phyloP scores from a whole-genome alignment of 1,140 invertebrate genomes.

The Atta cephalotes region DNA sequence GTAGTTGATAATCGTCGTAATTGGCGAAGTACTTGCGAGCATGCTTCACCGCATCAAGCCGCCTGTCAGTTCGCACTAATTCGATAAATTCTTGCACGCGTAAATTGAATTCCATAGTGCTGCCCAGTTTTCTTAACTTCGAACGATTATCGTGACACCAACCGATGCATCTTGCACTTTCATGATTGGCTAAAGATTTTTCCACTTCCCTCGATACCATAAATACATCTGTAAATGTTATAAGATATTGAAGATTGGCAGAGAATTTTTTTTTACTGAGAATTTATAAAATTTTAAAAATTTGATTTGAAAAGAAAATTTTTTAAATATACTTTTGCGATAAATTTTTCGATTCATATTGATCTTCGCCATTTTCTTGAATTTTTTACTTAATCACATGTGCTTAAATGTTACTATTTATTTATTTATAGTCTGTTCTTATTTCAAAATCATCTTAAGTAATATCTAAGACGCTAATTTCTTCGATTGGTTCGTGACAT shows the following conservation, averaged over 20 bases:
- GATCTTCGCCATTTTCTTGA: neutral
- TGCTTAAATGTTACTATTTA: too few species aligned
- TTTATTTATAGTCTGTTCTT: too few species aligned
- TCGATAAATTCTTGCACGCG: slow-evolving; percentile 98
- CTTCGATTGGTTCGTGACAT: too few species aligned
- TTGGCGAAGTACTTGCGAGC: slow-evolving; percentile 96
- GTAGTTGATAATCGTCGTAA: slow-evolving; percentile 94
- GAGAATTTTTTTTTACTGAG: neutral
- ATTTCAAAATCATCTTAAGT: too few species aligned
- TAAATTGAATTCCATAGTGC: slow-evolving; percentile 96
- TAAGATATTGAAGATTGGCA: neutral
- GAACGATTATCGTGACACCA: slow-evolving; percentile 99
- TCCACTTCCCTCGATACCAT: slow-evolving; percentile 96
- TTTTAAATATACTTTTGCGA: neutral
- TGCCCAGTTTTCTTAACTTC: slow-evolving; percentile 96
- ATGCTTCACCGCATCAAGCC: slow-evolving; percentile 97
- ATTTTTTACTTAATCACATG: too few species aligned
- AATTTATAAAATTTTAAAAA: slow-evolving; percentile 15
- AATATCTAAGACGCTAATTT: too few species aligned
- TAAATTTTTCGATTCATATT: neutral
- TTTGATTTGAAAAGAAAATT: neutral
- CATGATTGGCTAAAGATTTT: slow-evolving; percentile 91
- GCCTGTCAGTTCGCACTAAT: slow-evolving; percentile 93
- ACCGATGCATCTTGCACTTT: slow-evolving; percentile 95
- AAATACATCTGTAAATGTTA: slow-evolving; percentile 92